Evolutionary conservation across 2,888 invertebrate species (phyloP).

Genomic region (Athalia rosae): DNA sequence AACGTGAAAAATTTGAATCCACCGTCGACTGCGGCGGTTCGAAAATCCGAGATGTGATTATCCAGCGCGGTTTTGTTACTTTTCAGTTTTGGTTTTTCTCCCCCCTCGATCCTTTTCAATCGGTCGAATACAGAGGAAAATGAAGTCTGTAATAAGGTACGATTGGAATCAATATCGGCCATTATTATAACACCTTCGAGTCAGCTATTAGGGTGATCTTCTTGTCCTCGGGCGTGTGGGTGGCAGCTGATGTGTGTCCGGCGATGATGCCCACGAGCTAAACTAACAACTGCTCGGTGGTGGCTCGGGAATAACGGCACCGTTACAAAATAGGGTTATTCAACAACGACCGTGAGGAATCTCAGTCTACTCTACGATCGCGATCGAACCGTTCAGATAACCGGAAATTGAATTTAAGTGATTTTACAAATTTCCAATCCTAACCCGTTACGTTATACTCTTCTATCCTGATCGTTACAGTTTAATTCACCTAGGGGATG

Average conservation of each 20-base stretch:
- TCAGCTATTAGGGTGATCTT: conserved; percentile 67
- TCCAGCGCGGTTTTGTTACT: too few relatives aligned
- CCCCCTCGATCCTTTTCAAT: too few relatives aligned
- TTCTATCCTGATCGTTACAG: not conserved
- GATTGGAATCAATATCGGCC: conserved; percentile 33
- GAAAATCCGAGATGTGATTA: too few relatives aligned
- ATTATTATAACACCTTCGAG: conserved; percentile 37
- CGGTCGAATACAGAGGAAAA: too few relatives aligned
- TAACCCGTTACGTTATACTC: conserved; percentile 1
- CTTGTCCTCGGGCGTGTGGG: conserved; percentile 68
- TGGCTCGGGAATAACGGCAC: conserved; percentile 11
- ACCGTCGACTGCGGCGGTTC: too few relatives aligned
- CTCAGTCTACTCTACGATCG: conserved; percentile 32
- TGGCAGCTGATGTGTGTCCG: conserved; percentile 57
- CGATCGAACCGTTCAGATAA: conserved; percentile 40
- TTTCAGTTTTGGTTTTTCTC: too few relatives aligned
- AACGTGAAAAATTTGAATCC: too few relatives aligned
- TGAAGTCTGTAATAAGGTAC: not conserved
- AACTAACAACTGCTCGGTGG: too few relatives aligned
- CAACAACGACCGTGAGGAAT: conserved; percentile 25
- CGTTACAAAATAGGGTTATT: conserved; percentile 39
- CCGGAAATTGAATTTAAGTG: conserved; percentile 39
- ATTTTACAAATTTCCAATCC: conserved; percentile 20
- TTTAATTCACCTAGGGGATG: not conserved
- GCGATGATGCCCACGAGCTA: conserved; percentile 52